Evolutionary conservation across 2,888 invertebrate species (phyloP).

Genomic region (Rhingia campestris): DNA sequence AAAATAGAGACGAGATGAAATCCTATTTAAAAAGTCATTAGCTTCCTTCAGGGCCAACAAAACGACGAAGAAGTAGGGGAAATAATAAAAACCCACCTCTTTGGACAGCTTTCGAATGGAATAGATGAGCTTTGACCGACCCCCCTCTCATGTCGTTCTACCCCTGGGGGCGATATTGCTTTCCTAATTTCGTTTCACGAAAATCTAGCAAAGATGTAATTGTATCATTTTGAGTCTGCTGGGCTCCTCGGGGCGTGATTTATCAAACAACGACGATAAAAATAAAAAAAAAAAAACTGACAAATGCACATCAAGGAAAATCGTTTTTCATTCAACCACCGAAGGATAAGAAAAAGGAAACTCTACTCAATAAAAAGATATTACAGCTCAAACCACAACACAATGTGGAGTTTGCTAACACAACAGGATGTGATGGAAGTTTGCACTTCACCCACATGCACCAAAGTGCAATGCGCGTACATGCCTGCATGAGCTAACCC

Average conservation of each 20-base stretch:
- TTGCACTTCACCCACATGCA: slow-evolving; percentile 1
- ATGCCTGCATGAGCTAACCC: no score
- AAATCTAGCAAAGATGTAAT: neutral
- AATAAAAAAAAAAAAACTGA: neutral
- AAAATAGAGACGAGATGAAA: neutral
- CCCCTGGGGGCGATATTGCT: neutral
- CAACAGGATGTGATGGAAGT: neutral
- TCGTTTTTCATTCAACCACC: neutral
- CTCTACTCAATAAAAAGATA: neutral
- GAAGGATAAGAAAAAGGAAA: neutral
- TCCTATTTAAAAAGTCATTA: slow-evolving; percentile 3
- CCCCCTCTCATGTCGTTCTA: neutral
- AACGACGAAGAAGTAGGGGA: neutral
- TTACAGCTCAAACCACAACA: neutral
- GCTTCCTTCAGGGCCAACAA: neutral
- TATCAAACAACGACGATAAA: neutral
- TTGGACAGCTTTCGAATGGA: neutral
- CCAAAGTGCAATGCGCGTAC: no score
- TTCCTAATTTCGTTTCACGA: neutral
- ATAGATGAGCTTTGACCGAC: neutral
- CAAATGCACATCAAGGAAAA: neutral
- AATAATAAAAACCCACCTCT: neutral
- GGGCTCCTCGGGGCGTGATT: neutral
- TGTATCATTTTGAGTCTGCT: neutral
- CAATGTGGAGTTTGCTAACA: neutral